Conservation (phyloP, 2,797 vertebrate genomes). For the Hemitrygon akajei region DNA sequence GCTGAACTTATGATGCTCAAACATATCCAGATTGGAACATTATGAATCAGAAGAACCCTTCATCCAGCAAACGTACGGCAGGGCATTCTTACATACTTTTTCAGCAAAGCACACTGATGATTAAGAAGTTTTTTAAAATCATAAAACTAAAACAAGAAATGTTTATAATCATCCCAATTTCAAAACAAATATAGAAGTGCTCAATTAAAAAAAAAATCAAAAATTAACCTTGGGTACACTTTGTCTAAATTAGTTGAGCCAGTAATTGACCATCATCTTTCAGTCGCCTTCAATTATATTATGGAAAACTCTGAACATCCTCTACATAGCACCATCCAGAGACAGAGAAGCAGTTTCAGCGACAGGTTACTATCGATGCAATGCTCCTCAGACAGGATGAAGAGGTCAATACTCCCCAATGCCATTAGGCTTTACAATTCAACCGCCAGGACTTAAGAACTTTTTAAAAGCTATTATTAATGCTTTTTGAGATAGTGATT, state of each 20-base stretch:
- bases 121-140: constrained; percentile 7
- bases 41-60: not conserved
- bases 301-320: no score
- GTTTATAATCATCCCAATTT: not conserved
- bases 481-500: no score
- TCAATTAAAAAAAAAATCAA: not conserved
- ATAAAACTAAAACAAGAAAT: not conserved
- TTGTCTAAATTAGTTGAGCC: no score
- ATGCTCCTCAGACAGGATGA: no score
- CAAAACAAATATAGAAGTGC: not conserved
- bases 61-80: not conserved
- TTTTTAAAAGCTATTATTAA: no score
- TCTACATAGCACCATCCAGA: no score
- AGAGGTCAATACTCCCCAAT: no score
- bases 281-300: not conserved
- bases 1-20: not conserved
- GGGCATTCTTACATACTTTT: not conserved
- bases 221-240: not conserved
- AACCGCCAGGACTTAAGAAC: no score
- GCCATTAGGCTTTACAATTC: no score
- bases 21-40: not conserved
- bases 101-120: not conserved
- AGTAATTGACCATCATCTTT: not conserved
- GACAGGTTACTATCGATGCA: no score
- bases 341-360: no score